phyloP scores from a whole-genome alignment of 2,113 vertebrate genomes.

The Gadus chalcogrammus region DNA sequence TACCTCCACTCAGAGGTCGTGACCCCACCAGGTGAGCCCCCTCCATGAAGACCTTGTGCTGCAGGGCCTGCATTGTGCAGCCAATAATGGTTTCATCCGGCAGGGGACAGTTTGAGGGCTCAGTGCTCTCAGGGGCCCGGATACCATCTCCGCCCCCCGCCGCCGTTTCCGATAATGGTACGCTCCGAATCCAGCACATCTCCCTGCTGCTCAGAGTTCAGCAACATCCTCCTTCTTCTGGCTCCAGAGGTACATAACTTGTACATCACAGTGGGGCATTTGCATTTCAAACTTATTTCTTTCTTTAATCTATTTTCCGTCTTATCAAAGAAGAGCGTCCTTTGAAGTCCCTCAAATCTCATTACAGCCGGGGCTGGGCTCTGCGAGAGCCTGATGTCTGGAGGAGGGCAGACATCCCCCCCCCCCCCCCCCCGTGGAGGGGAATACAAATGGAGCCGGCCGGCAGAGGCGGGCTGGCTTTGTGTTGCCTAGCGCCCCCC shows the following conservation, averaged over 20 bases:
- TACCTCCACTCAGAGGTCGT: too few relatives aligned
- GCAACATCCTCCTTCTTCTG: constrained; percentile 29
- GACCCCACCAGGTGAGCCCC: too few relatives aligned
- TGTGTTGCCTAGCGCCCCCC: constrained; percentile 39
- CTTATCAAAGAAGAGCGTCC: constrained; percentile 56
- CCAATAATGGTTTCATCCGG: too few relatives aligned
- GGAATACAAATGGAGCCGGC: constrained; percentile 47
- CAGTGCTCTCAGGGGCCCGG: too few relatives aligned
- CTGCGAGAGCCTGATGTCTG: constrained; percentile 53
- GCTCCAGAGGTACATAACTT: constrained; percentile 54
- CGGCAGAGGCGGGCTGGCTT: constrained; percentile 27
- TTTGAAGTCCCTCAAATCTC: constrained; percentile 78
- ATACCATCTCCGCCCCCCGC: too few relatives aligned
- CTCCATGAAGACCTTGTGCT: too few relatives aligned
- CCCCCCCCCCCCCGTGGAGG: constrained; percentile 54
- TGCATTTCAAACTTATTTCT: constrained; percentile 68
- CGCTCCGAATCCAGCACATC: too few relatives aligned
- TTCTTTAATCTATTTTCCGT: constrained; percentile 54
- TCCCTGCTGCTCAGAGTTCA: too few relatives aligned
- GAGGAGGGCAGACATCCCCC: constrained; percentile 31
- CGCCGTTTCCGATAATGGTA: too few relatives aligned
- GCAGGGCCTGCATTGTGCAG: too few relatives aligned
- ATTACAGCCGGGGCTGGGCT: constrained; percentile 60
- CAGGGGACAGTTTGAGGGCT: too few relatives aligned
- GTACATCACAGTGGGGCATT: constrained; percentile 52